These are phyloP conservation scores for Trichogramma dendrolimi DNA, from an alignment of 2,888 invertebrate species.

Conservation along the genomic window DNA sequence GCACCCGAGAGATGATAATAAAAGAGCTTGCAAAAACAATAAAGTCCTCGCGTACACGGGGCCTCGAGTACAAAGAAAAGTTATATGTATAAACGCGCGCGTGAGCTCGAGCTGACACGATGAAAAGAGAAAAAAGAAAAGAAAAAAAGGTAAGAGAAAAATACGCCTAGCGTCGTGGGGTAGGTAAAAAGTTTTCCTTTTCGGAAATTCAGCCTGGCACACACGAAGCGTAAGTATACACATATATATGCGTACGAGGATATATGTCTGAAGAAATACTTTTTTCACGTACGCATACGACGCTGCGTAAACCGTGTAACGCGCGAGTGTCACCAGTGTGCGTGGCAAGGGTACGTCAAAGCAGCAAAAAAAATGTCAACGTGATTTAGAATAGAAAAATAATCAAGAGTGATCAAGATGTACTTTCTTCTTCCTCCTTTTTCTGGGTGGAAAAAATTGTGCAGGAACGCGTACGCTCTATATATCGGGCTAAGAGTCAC, in stretches of 20 bases:
- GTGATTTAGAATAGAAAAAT: too few relatives aligned
- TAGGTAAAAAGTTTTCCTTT: constrained; percentile 24
- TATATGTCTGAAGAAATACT: constrained; percentile 15
- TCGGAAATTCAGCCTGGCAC: constrained; percentile 31
- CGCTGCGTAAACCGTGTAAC: constrained; percentile 25
- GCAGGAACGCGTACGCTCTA: too few relatives aligned
- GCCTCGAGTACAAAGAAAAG: constrained; percentile 3
- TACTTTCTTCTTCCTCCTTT: too few relatives aligned
- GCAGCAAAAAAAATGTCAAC: too few relatives aligned
- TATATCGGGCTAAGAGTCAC: too few relatives aligned
- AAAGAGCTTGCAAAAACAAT: background rate
- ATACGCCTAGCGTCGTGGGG: background rate
- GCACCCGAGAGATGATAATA: constrained; percentile 7
- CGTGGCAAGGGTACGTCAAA: too few relatives aligned
- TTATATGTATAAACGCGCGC: constrained; percentile 10
- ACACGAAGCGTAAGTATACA: constrained; percentile 30
- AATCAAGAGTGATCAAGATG: too few relatives aligned
- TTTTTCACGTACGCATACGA: constrained; percentile 1
- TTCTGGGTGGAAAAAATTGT: too few relatives aligned
- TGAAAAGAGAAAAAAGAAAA: constrained; percentile 1
- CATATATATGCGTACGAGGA: constrained; percentile 24
- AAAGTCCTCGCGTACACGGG: too few relatives aligned
- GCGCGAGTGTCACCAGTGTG: constrained; percentile 5
- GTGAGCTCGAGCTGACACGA: background rate
- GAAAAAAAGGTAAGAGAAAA: constrained; percentile 8